Percentiles rank a stretch among this genome's conserved stretches.
phyloP scores from a whole-genome alignment of 2,888 invertebrate genomes.

The Cerceris rybyensis region DNA sequence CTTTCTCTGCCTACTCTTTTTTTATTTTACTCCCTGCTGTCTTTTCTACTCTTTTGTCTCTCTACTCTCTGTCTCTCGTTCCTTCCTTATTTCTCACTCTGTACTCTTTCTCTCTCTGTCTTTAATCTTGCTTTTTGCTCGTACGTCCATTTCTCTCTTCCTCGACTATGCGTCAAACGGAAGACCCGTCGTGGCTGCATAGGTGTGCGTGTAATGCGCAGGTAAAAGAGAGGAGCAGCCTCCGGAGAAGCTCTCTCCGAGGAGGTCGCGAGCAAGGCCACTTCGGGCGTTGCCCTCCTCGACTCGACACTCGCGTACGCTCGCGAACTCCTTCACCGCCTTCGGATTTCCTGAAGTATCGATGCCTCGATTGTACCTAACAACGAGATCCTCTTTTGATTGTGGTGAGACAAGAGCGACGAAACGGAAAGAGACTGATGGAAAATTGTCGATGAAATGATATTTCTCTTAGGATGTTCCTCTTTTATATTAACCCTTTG shows the following conservation, averaged over 20 bases:
- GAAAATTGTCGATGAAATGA: no score
- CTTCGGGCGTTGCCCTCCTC: slow-evolving; percentile 78
- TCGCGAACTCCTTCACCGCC: slow-evolving; percentile 23
- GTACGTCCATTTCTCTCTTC: slow-evolving; percentile 2
- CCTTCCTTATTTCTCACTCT: not conserved
- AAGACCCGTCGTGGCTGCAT: not conserved
- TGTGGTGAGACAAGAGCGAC: no score
- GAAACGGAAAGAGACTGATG: no score
- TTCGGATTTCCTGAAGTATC: slow-evolving; percentile 23
- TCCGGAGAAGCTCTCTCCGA: slow-evolving; percentile 58
- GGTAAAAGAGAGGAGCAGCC: slow-evolving; percentile 36
- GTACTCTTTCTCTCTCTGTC: not conserved
- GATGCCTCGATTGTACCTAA: slow-evolving; percentile 32
- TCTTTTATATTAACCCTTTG: no score
- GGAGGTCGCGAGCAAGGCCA: slow-evolving; percentile 81
- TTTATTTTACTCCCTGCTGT: not conserved
- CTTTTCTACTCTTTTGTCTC: not conserved
- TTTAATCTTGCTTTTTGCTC: no score
- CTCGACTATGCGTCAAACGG: slow-evolving; percentile 7
- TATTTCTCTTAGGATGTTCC: no score
- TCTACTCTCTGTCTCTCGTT: not conserved
- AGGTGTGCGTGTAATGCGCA: slow-evolving; percentile 17
- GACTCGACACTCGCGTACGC: slow-evolving; percentile 58
- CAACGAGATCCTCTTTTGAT: no score
- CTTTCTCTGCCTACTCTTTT: not conserved